Percentiles rank a stretch among this genome's conserved stretches.
Evolutionary conservation across 2,797 vertebrate species (phyloP).

Genomic region (Agapornis canus): DNA sequence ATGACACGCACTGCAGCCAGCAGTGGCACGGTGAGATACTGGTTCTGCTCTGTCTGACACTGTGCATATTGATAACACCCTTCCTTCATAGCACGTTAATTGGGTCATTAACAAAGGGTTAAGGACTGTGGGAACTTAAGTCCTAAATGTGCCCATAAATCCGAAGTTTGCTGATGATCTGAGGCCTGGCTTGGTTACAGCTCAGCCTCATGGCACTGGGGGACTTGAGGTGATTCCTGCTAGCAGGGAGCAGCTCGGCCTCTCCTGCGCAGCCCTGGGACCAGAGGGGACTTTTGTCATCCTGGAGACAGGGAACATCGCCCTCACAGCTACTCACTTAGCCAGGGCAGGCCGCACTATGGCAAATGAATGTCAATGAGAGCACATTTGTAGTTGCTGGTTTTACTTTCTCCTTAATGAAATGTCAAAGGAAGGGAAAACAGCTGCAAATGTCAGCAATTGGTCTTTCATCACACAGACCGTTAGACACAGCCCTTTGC

Average conservation of each 20-base stretch:
- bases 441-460: neutral
- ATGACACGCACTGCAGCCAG: neutral
- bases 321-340: accelerated
- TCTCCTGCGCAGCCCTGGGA: neutral
- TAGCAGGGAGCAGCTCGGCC: neutral
- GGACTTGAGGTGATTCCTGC: neutral
- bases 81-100: neutral
- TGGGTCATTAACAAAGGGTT: neutral
- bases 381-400: neutral
- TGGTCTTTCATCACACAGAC: neutral
- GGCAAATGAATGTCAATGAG: neutral
- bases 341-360: neutral
- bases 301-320: accelerated
- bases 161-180: neutral
- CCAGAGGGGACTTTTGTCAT: neutral
- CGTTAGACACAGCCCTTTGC: neutral
- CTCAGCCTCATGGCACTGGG: accelerated
- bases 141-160: neutral
- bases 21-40: neutral
- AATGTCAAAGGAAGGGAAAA: slow-evolving; percentile 7
- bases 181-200: neutral
- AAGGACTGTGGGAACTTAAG: neutral
- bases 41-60: neutral
- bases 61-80: neutral
- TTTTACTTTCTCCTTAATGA: neutral